Evolutionary conservation across 2,888 invertebrate species (phyloP).

Genomic region (Leptarthrus brevirostris): DNA sequence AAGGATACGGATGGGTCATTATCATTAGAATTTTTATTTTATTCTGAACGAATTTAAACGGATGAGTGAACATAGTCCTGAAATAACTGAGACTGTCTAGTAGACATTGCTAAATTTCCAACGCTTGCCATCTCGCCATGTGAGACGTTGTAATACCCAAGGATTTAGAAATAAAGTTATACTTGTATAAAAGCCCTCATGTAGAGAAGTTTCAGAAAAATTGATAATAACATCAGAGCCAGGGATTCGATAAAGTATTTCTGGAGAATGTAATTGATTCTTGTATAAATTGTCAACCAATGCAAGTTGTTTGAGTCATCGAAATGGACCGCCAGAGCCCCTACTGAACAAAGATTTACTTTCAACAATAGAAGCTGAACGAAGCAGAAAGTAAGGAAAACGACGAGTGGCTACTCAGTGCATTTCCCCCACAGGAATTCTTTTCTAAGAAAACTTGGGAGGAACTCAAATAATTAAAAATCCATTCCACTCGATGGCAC

Average conservation of each 20-base stretch:
- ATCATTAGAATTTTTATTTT: neutral
- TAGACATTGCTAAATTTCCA: no score
- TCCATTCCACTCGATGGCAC: conserved; percentile 50
- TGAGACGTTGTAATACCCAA: neutral
- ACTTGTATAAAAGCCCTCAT: neutral
- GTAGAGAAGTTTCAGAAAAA: conserved; percentile 35
- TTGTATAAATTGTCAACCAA: conserved; percentile 46
- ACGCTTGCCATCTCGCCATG: neutral
- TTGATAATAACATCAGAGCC: conserved; percentile 52
- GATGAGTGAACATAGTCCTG: neutral
- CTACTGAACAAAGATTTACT: conserved; percentile 37
- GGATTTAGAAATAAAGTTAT: neutral
- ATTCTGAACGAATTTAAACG: neutral
- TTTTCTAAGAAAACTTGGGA: conserved; percentile 37
- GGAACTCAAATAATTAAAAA: conserved; percentile 52
- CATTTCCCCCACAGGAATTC: conserved; percentile 45
- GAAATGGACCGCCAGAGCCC: conserved; percentile 1
- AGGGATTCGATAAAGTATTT: conserved; percentile 51
- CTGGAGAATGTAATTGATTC: conserved; percentile 50
- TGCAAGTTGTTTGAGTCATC: conserved; percentile 40
- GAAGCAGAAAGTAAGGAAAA: conserved; percentile 22
- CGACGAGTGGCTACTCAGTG: conserved; percentile 37
- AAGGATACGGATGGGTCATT: neutral
- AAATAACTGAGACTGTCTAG: no score
- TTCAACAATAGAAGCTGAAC: conserved; percentile 39